A percentile compares a stretch with the other conserved stretches of the same genome.
These are phyloP conservation scores for Sycophaga agraensis DNA, from an alignment of 1,140 invertebrate species.

Conservation along the genomic window DNA sequence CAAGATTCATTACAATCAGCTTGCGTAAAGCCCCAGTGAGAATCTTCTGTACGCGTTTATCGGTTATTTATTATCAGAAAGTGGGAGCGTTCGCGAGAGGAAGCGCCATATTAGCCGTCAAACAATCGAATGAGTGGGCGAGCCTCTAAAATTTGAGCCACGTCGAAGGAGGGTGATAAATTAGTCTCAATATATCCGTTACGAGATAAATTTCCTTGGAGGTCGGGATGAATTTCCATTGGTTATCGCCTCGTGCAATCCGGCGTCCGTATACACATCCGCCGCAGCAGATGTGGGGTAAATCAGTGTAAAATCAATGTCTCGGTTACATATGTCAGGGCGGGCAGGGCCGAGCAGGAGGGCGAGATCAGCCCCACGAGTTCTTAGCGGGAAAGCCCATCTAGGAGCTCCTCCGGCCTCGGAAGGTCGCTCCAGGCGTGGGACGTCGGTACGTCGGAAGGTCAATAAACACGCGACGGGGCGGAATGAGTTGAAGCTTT, in stretches of 20 bases:
- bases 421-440: neutral
- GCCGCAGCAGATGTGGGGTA: constrained; percentile 39
- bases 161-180: too few relatives aligned
- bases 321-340: constrained; percentile 45
- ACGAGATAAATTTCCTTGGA: neutral
- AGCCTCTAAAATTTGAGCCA: too few relatives aligned
- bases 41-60: too few relatives aligned
- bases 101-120: too few relatives aligned
- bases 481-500: constrained; percentile 27
- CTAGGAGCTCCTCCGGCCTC: constrained; percentile 8
- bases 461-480: constrained; percentile 23
- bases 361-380: neutral
- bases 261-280: neutral
- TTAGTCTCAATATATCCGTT: neutral
- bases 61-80: too few relatives aligned
- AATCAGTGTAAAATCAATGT: constrained; percentile 47
- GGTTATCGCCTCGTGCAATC: neutral
- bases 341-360: neutral
- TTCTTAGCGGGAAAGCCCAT: constrained; percentile 1
- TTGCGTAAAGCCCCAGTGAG: too few relatives aligned
- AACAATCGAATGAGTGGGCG: too few relatives aligned
- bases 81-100: too few relatives aligned
- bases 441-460: constrained; percentile 11
- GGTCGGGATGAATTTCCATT: neutral
- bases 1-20: too few relatives aligned